Conservation (phyloP, 2,888 invertebrate species). For the Cryptocephalus primarius region DNA sequence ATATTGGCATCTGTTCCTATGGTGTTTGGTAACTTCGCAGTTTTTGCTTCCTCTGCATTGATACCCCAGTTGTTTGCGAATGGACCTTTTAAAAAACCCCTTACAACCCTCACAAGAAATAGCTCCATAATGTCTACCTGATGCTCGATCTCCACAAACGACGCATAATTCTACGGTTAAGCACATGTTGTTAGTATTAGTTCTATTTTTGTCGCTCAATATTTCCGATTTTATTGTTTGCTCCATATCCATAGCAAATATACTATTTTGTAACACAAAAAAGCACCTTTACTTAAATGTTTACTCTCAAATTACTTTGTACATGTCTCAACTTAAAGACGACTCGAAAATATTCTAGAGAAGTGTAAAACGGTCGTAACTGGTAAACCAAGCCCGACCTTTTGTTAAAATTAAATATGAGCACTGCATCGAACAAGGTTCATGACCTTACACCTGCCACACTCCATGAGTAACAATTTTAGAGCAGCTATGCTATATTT, state of each 20-base stretch:
- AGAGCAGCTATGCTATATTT: no score
- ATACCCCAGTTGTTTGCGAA: constrained; percentile 93
- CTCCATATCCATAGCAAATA: constrained; percentile 26
- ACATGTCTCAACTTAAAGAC: background rate
- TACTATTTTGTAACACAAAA: background rate
- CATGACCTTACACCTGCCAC: constrained; percentile 37
- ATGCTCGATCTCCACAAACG: constrained; percentile 92
- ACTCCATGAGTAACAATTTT: constrained; percentile 43
- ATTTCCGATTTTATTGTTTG: constrained; percentile 33
- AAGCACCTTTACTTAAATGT: no score
- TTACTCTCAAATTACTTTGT: no score
- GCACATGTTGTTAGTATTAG: constrained; percentile 37
- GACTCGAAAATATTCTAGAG: background rate
- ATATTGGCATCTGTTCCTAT: constrained; percentile 96
- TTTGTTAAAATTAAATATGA: constrained; percentile 28
- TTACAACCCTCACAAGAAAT: constrained; percentile 94
- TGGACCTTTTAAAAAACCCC: constrained; percentile 95
- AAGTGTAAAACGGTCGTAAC: background rate
- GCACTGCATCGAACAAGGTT: constrained; percentile 29
- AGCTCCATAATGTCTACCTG: constrained; percentile 90
- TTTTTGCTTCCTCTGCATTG: constrained; percentile 92
- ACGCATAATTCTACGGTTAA: constrained; percentile 78
- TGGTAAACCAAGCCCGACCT: constrained; percentile 15
- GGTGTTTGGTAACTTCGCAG: constrained; percentile 97
- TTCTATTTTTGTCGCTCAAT: constrained; percentile 30